Conservation (phyloP, 2,797 vertebrate species). For the Hoplostethus atlanticus region DNA sequence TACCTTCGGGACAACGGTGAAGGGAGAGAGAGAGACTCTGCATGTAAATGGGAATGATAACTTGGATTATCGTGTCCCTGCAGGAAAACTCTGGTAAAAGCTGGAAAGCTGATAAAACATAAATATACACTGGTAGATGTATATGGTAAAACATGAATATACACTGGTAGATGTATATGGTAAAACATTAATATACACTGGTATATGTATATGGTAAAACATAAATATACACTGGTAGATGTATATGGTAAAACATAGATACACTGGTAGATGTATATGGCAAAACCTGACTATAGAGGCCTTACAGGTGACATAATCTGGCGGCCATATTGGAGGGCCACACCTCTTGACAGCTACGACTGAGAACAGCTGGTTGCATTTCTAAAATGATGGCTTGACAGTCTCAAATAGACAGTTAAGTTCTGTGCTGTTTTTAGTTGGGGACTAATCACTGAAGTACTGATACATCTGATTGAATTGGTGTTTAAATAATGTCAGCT, state of each 20-base stretch:
- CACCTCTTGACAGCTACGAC: no score
- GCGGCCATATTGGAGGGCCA: no score
- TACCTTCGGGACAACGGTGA: slow-evolving; percentile 26
- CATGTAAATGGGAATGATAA: slow-evolving; percentile 21
- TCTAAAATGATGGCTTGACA: no score
- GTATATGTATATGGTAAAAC: background rate
- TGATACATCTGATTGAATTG: no score
- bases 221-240: background rate
- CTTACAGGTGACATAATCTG: no score
- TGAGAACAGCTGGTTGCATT: no score
- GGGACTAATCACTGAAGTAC: no score
- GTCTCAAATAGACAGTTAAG: no score
- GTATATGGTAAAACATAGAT: no score
- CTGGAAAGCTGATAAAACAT: background rate
- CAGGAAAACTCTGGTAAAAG: slow-evolving; percentile 9
- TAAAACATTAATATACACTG: background rate
- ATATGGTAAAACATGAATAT: background rate
- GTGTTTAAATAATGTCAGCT: no score
- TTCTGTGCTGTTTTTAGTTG: no score
- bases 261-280: background rate
- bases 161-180: background rate
- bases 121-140: background rate
- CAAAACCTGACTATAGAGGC: background rate
- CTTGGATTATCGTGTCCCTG: slow-evolving; percentile 6
- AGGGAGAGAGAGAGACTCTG: slow-evolving; percentile 25